These are phyloP conservation scores for Ochlodes sylvanus DNA, from an alignment of 2,888 invertebrate species.

Conservation along the genomic window DNA sequence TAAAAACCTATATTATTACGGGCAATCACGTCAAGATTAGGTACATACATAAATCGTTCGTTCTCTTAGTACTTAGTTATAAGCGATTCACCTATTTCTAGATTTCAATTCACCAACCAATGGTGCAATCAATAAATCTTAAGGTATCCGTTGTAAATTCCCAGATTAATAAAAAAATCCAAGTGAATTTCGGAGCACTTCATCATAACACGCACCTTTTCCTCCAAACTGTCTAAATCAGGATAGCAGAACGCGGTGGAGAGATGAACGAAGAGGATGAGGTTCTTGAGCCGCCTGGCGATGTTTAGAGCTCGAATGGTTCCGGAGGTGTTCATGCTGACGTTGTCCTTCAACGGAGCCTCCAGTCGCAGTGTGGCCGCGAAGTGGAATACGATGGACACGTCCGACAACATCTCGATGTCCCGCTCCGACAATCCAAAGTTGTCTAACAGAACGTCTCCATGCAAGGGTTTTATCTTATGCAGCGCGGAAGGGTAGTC, in stretches of 20 bases:
- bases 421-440: slow-evolving; percentile 86
- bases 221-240: slow-evolving; percentile 86
- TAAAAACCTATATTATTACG: too few relatives aligned
- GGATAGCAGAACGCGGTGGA: slow-evolving; percentile 99
- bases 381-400: slow-evolving; percentile 94
- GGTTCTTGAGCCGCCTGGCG: slow-evolving; percentile 89
- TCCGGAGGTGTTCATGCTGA: slow-evolving; percentile 96
- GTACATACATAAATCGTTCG: too few relatives aligned
- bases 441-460: slow-evolving; percentile 88
- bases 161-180: too few relatives aligned
- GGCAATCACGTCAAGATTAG: too few relatives aligned
- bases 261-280: slow-evolving; percentile 92
- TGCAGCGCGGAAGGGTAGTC: slow-evolving; percentile 87
- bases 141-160: too few relatives aligned
- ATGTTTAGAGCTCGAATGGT: slow-evolving; percentile 91
- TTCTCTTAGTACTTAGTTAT: too few relatives aligned
- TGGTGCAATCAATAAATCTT: too few relatives aligned
- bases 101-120: too few relatives aligned
- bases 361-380: slow-evolving; percentile 96
- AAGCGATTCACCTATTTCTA: too few relatives aligned
- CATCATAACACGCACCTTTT: slow-evolving; percentile 57
- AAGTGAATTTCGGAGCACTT: too few relatives aligned
- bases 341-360: slow-evolving; percentile 93
- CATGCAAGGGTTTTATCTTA: slow-evolving; percentile 90
- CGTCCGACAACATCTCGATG: slow-evolving; percentile 85